Percentiles rank a stretch among this genome's conserved stretches.
Conservation (phyloP, 2,888 invertebrate genomes). For the Eustalomyia histrio region DNA sequence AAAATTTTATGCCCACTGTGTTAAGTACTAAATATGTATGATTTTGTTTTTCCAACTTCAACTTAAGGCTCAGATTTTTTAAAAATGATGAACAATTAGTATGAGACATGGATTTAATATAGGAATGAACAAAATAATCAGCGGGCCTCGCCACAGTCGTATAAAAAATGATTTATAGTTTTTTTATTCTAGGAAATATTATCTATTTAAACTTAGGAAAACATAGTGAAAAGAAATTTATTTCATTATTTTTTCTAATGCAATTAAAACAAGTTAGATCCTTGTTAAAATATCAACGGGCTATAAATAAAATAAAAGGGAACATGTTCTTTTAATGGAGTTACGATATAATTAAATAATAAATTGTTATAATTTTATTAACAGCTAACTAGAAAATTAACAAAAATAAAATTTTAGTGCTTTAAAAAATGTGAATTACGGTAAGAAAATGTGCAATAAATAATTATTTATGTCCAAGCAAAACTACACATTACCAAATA, state of each 20-base stretch:
- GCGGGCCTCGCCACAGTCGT: conserved; percentile 1
- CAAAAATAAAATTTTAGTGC: too few relatives aligned
- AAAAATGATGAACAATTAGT: conserved; percentile 32
- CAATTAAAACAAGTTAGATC: not conserved
- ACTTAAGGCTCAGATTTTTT: not conserved
- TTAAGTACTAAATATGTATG: too few relatives aligned
- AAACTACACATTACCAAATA: too few relatives aligned
- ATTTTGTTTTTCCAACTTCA: not conserved
- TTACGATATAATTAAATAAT: not conserved
- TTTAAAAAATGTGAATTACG: too few relatives aligned
- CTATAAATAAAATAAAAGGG: not conserved
- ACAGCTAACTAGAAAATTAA: too few relatives aligned
- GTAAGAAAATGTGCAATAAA: too few relatives aligned
- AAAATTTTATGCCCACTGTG: too few relatives aligned
- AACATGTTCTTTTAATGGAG: not conserved
- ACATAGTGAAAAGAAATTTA: not conserved
- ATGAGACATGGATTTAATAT: conserved; percentile 14
- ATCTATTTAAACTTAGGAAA: not conserved
- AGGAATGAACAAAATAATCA: conserved; percentile 5
- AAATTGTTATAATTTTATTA: too few relatives aligned
- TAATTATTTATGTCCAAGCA: too few relatives aligned
- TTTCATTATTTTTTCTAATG: not conserved
- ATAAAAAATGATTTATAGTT: not conserved
- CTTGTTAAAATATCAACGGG: conserved; percentile 7
- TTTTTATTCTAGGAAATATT: not conserved